A percentile compares a stretch with the other conserved stretches of the same genome.
These are phyloP conservation scores for Cylindroiulus punctatus DNA, from an alignment of 2,888 invertebrate species.

Conservation along the genomic window DNA sequence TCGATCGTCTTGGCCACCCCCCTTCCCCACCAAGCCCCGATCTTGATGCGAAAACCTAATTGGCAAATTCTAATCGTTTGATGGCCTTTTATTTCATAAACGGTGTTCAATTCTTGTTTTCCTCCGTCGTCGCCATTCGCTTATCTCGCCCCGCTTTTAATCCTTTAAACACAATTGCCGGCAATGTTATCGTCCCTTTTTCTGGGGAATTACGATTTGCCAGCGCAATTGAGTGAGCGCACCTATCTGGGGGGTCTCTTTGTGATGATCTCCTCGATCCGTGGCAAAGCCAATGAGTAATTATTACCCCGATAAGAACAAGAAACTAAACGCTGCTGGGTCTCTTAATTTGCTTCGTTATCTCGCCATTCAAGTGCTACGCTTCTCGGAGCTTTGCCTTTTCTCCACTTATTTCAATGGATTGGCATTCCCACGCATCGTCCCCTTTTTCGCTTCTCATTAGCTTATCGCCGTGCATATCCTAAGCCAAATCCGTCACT, in stretches of 20 bases:
- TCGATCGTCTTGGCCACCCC: too few species aligned
- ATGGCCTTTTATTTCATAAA: slow-evolving; percentile 24
- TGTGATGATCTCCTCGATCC: slow-evolving; percentile 17
- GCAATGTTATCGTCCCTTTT: neutral
- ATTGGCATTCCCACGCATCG: neutral
- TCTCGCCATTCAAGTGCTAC: slow-evolving; percentile 32
- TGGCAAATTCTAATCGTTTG: neutral
- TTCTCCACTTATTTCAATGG: neutral
- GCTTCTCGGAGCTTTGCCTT: neutral
- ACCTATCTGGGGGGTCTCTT: slow-evolving; percentile 23
- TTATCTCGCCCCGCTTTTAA: slow-evolving; percentile 4
- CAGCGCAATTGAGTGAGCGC: neutral
- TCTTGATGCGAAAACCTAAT: neutral
- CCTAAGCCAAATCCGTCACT: slow-evolving; percentile 9
- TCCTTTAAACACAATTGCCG: slow-evolving; percentile 22
- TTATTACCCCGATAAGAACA: slow-evolving; percentile 46
- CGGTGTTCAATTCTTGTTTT: slow-evolving; percentile 20
- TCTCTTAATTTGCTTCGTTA: slow-evolving; percentile 51
- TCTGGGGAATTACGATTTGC: neutral
- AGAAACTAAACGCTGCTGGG: slow-evolving; percentile 41
- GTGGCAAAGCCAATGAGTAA: slow-evolving; percentile 43
- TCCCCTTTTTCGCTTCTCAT: slow-evolving; percentile 25
- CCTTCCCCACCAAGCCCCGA: neutral
- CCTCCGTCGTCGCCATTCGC: neutral
- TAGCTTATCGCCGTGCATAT: slow-evolving; percentile 40